Evolutionary conservation across 2,797 vertebrate genomes (phyloP).

Genomic region (Gymnothorax reevesii): DNA sequence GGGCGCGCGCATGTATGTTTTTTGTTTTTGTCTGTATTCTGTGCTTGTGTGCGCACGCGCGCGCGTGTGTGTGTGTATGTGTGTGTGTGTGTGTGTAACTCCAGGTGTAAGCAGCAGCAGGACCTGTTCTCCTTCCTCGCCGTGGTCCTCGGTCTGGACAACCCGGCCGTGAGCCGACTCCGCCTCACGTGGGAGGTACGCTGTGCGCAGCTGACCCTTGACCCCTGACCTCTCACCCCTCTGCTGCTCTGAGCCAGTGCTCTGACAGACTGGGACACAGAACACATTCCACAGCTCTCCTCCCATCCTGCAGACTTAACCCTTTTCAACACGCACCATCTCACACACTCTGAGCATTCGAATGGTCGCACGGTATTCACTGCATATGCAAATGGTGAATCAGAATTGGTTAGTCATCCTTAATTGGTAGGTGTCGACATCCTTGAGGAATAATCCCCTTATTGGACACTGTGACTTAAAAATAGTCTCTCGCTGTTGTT

Average conservation of each 20-base stretch:
- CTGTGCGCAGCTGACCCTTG: neutral
- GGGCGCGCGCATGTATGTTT: slow-evolving; percentile 25
- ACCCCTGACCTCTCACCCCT: slow-evolving; percentile 9
- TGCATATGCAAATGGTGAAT: too few species aligned
- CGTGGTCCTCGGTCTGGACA: slow-evolving; percentile 88
- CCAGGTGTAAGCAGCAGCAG: slow-evolving; percentile 95
- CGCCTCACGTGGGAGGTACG: slow-evolving; percentile 95
- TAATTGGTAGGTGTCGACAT: too few species aligned
- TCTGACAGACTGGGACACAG: slow-evolving; percentile 20
- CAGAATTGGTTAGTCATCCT: too few species aligned
- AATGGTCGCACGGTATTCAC: too few species aligned
- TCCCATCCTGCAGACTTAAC: neutral
- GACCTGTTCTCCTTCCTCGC: slow-evolving; percentile 93
- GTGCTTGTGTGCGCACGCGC: neutral
- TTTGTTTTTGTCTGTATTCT: neutral
- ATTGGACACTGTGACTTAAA: too few species aligned
- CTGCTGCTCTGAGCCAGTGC: slow-evolving; percentile 5
- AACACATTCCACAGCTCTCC: neutral
- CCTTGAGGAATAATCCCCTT: too few species aligned
- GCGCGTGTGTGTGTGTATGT: slow-evolving; percentile 24
- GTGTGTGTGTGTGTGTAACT: slow-evolving; percentile 29
- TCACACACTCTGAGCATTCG: too few species aligned
- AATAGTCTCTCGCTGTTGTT: too few species aligned
- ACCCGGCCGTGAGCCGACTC: slow-evolving; percentile 86
- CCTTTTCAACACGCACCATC: too few species aligned